Base-by-base conservation (phyloP, 2,113 vertebrate species). In the Cyrtonyx montezumae region DNA sequence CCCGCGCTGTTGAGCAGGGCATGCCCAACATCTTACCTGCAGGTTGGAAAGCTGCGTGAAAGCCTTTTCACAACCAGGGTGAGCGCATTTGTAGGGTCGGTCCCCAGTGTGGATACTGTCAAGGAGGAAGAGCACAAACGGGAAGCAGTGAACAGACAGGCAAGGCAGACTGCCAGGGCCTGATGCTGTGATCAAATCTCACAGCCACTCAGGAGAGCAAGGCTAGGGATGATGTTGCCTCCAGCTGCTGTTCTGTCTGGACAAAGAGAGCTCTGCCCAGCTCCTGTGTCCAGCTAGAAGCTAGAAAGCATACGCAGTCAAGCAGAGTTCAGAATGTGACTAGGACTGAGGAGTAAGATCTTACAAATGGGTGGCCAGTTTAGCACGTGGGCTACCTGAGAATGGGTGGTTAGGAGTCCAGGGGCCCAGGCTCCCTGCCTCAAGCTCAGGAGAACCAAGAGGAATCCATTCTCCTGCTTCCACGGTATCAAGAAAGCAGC, bases 11-110 rank as follows among this genome's bases (percentile, higher is more conserved):
- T 0, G 1, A 74, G 36, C 21, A 74, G 42, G 46, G 79, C 46
- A 34, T 15, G 15, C 34, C 20, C 36, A 63, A n/a, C 11, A 12
- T 55, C 93, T 96, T 97, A 99, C 99, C 99, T 99, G 99, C 95
- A 99, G 97, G 96, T 99, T 99, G 87, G 99, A 99, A 85, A 99
- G 99, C 94, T 99, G 99, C 37, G 99, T 99, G 97, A 99, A 99
- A 95, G 99, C 98, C 94, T 99, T 99, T 97, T 99, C 99, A 96
- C 99, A 99, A 95, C 99, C 99, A 28, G 98, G 98, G 62, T 99
- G 99, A 91, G 96, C 96, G 51, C 99, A 99, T 97, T 99, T 99
- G 95, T 99, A 99, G 13, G 99, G 99, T 87, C 99, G 98, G 95
- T 99, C 99, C 96, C 99, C 99, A 0, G 99, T 99, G 97, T 99